Evolutionary conservation across 2,888 invertebrate genomes (phyloP), one percentile per base, ranked within the genome.

Genomic region (Caenorhabditis macrosperma): DNA sequence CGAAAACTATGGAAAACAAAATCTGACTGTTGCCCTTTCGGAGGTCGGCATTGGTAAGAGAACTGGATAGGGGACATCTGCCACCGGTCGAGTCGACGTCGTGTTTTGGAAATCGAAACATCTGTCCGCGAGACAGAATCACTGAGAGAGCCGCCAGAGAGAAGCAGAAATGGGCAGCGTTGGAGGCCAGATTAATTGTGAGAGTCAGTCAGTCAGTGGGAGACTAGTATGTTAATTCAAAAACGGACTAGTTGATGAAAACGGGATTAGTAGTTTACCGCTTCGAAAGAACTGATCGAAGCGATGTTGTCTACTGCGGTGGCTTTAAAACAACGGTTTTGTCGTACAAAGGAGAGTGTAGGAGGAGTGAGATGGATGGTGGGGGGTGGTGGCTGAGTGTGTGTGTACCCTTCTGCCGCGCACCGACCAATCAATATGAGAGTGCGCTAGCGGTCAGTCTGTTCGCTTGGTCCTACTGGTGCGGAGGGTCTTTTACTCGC

Each of bases 401-500:
- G 28, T 72, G 72, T 72, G 64, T 72, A 72, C 72, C 72, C 57
- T 60, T 63, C 61, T 48, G 28, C 50, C 55, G 63, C 63, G 50
- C 63, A 61, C 54, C 64, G 54, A 46, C 38, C 64, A 33, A 72
- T 72, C 57, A 61, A 30, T 60, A 60, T 55, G 63, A 63, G 55
- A 44, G 38, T 38, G 44, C 72, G 59, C 71, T 54, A 54, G 54
- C 61, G 61, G 72, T 57, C 64, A 54, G 64, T 57, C 55, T 64
- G 50, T 69, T 61, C 54, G 35, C 54, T 46, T 61, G n/a, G 46
- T 20, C 66, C 30, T 24, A n/a, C n/a, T n/a, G n/a, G 22, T 22
- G 68, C 24, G 52, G 48, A 59, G 24, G 20, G 28, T 17, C 20
- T 61, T 60, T 28, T n/a, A 55, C 46, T 46, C 52, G 28, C 17